Conservation (phyloP, 2,797 vertebrate genomes). For the Sebastes melanostomus region DNA sequence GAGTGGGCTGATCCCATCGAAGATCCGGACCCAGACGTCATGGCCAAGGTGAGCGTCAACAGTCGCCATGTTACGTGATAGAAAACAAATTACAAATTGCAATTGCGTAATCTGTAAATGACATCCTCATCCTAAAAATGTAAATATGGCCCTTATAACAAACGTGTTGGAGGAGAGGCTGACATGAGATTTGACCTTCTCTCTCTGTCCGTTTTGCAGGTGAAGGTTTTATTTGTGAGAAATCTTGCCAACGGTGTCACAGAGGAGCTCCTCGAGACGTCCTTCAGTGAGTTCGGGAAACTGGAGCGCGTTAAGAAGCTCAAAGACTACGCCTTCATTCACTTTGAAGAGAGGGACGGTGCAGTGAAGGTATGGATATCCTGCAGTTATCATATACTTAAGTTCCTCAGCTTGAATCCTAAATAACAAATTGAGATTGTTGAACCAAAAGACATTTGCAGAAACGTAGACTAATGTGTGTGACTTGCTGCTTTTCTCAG, state of each 20-base stretch:
- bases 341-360: slow-evolving; percentile 94
- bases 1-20: slow-evolving; percentile 99
- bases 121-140: background rate
- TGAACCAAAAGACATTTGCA: background rate
- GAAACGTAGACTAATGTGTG: background rate
- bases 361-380: slow-evolving; percentile 89
- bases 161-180: background rate
- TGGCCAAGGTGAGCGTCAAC: slow-evolving; percentile 89
- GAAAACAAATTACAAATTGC: background rate
- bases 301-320: slow-evolving; percentile 96
- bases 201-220: slow-evolving; percentile 70
- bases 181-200: background rate
- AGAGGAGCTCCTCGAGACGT: slow-evolving; percentile 94
- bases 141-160: too few species aligned
- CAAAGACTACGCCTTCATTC: slow-evolving; percentile 97
- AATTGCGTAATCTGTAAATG: background rate
- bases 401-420: background rate
- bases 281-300: slow-evolving; percentile 93
- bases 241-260: slow-evolving; percentile 95
- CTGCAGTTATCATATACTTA: background rate
- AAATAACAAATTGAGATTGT: background rate
- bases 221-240: slow-evolving; percentile 95
- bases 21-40: slow-evolving; percentile 97
- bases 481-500: slow-evolving; percentile 72
- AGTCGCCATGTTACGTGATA: background rate